Evolutionary conservation across 2,888 invertebrate genomes (phyloP).

Genomic region (Tyria jacobaeae): DNA sequence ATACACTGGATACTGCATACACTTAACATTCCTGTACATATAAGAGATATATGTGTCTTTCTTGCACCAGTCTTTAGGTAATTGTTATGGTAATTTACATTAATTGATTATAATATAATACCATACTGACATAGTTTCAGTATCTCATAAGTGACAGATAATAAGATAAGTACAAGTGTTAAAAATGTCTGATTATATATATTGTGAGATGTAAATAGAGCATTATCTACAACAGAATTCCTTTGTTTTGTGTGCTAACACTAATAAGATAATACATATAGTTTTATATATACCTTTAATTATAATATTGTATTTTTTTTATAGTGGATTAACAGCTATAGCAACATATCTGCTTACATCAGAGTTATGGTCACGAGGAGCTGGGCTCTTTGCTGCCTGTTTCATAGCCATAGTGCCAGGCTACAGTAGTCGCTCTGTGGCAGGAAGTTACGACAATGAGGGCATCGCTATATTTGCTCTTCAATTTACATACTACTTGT

Average conservation of each 20-base stretch:
- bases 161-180: conserved; percentile 12
- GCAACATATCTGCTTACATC: conserved; percentile 99
- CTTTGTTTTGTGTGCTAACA: background rate
- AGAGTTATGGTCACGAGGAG: conserved; percentile 98
- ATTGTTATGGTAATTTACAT: conserved; percentile 18
- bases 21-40: conserved; percentile 98
- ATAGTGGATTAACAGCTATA: conserved; percentile 98
- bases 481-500: conserved; percentile 98
- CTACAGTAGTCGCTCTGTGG: conserved; percentile 99
- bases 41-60: conserved; percentile 99
- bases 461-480: conserved; percentile 99
- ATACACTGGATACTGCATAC: conserved; percentile 97
- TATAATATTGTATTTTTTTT: conserved; percentile 53
- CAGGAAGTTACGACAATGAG: conserved; percentile 99
- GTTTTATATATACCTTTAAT: background rate
- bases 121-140: conserved; percentile 7
- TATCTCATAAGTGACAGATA: conserved; percentile 9
- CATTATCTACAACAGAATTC: background rate
- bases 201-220: background rate
- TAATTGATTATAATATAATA: conserved; percentile 2
- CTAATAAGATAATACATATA: no score
- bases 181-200: background rate
- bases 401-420: conserved; percentile 99
- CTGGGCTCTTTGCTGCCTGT: conserved; percentile 99
- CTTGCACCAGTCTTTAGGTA: conserved; percentile 98